A percentile compares a stretch with the other conserved stretches of the same genome.
Evolutionary conservation across 2,113 vertebrate species (phyloP).

Genomic region (Lethenteron camtschaticum): DNA sequence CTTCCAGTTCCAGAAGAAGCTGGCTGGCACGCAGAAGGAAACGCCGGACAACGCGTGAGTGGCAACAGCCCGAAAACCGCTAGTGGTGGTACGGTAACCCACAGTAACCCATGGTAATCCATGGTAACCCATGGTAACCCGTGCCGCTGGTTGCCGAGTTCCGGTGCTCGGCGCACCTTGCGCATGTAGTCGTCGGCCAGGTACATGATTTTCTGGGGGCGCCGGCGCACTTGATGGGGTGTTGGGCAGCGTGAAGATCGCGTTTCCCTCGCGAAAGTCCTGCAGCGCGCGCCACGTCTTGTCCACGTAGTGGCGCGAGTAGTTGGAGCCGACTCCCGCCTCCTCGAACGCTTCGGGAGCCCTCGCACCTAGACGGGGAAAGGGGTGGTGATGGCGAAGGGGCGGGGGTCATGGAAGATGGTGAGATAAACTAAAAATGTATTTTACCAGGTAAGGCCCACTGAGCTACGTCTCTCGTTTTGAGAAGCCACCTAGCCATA

Average conservation of each 20-base stretch:
- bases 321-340: conserved; percentile 83
- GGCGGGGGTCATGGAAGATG: not conserved
- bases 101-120: too few species aligned
- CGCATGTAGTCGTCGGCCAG: conserved; percentile 54
- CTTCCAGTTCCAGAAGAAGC: too few species aligned
- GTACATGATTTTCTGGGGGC: conserved; percentile 97
- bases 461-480: too few species aligned
- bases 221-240: conserved; percentile 75
- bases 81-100: too few species aligned
- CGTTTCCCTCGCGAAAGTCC: conserved; percentile 71
- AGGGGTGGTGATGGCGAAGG: conserved; percentile 9
- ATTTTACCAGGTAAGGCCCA: too few species aligned
- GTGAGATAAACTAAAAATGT: too few species aligned
- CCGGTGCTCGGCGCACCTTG: conserved; percentile 32
- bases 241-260: conserved; percentile 71
- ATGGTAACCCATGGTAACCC: too few species aligned
- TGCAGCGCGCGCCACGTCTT: conserved; percentile 80
- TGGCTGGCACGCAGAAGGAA: too few species aligned
- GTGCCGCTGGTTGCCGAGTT: too few species aligned
- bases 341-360: conserved; percentile 57
- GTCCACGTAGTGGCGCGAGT: conserved; percentile 54
- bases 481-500: too few species aligned
- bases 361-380: conserved; percentile 54
- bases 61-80: too few species aligned
- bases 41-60: too few species aligned